phyloP scores from a whole-genome alignment of 2,888 invertebrate species.

The Eupithecia exiguata region DNA sequence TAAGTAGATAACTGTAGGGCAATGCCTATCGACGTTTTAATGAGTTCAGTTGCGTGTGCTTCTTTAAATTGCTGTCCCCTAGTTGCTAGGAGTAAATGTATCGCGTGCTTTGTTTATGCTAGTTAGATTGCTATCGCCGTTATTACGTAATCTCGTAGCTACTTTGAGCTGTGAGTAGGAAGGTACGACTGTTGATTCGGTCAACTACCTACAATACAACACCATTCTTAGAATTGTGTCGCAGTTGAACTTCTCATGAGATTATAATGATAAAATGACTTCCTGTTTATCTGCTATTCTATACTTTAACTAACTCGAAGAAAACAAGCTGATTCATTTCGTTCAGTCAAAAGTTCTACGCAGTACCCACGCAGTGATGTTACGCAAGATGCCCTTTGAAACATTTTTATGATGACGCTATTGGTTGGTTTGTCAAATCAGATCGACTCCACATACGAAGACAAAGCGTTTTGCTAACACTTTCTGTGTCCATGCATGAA shows the following conservation, averaged over 20 bases:
- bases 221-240: conserved; percentile 16
- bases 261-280: conserved; percentile 17
- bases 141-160: conserved; percentile 14
- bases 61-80: conserved; percentile 17
- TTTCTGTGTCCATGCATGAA: not conserved
- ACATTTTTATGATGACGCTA: not conserved
- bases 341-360: conserved; percentile 19
- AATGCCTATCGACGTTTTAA: conserved; percentile 18
- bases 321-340: conserved; percentile 22
- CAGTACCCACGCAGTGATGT: conserved; percentile 12
- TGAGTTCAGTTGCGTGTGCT: conserved; percentile 24
- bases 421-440: not conserved
- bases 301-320: conserved; percentile 13
- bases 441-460: not conserved
- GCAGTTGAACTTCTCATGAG: conserved; percentile 17
- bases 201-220: conserved; percentile 11
- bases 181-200: conserved; percentile 2
- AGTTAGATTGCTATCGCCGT: conserved; percentile 15
- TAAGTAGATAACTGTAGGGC: not conserved
- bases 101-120: conserved; percentile 15
- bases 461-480: not conserved
- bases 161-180: conserved; percentile 13
- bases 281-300: conserved; percentile 25
- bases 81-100: conserved; percentile 15
- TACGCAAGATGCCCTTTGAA: conserved; percentile 1